A percentile compares a stretch with the other conserved stretches of the same genome.
Conservation (phyloP, 2,797 vertebrate species). For the Ateles fusciceps region DNA sequence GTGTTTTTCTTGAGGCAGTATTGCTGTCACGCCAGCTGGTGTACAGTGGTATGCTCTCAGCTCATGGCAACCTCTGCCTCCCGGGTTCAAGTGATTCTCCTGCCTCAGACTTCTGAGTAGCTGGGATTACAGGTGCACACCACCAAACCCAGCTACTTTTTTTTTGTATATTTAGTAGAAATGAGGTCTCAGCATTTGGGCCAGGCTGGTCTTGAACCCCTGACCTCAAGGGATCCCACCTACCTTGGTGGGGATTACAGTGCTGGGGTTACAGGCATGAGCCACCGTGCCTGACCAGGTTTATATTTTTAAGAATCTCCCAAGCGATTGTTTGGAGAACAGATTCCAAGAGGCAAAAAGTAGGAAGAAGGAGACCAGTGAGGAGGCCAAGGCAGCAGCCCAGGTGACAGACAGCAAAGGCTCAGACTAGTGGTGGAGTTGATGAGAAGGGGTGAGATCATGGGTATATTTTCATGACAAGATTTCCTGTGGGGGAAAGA, state of each 20-base stretch:
- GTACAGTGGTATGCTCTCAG: not conserved
- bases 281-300: no score
- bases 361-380: not conserved
- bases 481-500: not conserved
- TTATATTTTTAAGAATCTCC: not conserved
- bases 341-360: not conserved
- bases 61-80: not conserved
- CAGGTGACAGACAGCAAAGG: not conserved
- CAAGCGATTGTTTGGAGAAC: not conserved
- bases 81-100: not conserved
- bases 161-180: not conserved
- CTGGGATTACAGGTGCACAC: not conserved
- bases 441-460: not conserved
- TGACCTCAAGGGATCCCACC: not conserved
- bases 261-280: not conserved
- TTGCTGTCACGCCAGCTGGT: not conserved
- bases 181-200: not conserved
- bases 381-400: not conserved
- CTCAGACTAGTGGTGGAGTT: not conserved
- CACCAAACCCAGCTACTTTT: not conserved
- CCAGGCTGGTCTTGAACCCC: not conserved
- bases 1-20: not conserved
- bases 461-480: not conserved
- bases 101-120: not conserved
- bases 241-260: not conserved